Conservation (phyloP, 2,888 invertebrate species). For the Neria commutata region DNA sequence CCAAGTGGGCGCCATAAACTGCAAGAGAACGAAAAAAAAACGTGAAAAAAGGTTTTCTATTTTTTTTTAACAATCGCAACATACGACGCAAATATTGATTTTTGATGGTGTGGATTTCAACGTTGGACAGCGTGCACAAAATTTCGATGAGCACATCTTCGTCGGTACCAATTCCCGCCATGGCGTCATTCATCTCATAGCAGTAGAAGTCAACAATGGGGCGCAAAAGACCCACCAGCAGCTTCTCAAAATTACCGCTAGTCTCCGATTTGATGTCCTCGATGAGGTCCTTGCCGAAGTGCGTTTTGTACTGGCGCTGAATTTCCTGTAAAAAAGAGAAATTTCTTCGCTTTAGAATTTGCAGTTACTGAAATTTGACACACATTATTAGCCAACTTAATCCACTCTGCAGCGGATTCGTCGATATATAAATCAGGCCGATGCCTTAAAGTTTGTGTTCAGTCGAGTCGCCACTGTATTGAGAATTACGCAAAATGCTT, state of each 20-base stretch:
- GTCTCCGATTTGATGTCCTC: slow-evolving; percentile 87
- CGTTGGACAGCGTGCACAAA: slow-evolving; percentile 84
- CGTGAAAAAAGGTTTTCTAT: background rate
- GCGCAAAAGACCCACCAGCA: slow-evolving; percentile 82
- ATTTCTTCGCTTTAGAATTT: too few relatives aligned
- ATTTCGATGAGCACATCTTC: slow-evolving; percentile 88
- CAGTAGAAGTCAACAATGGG: slow-evolving; percentile 81
- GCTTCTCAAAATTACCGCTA: slow-evolving; percentile 85
- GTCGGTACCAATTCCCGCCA: slow-evolving; percentile 82
- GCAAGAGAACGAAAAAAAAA: slow-evolving; percentile 26
- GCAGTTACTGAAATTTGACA: too few relatives aligned
- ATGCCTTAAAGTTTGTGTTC: too few relatives aligned
- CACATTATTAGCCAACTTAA: too few relatives aligned
- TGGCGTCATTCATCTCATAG: slow-evolving; percentile 83
- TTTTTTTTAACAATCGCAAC: slow-evolving; percentile 51
- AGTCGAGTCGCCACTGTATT: background rate
- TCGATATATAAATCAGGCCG: too few relatives aligned
- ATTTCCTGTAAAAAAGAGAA: slow-evolving; percentile 46
- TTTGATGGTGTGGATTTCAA: slow-evolving; percentile 80
- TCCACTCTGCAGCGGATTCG: too few relatives aligned
- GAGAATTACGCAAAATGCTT: slow-evolving; percentile 60
- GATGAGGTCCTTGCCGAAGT: slow-evolving; percentile 71
- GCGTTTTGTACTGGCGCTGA: slow-evolving; percentile 60
- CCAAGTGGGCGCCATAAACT: slow-evolving; percentile 82
- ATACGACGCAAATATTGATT: slow-evolving; percentile 78